phyloP scores from a whole-genome alignment of 30 jellyfish, hydroid and myxozoan genomes.

The Clytia hemisphaerica region DNA sequence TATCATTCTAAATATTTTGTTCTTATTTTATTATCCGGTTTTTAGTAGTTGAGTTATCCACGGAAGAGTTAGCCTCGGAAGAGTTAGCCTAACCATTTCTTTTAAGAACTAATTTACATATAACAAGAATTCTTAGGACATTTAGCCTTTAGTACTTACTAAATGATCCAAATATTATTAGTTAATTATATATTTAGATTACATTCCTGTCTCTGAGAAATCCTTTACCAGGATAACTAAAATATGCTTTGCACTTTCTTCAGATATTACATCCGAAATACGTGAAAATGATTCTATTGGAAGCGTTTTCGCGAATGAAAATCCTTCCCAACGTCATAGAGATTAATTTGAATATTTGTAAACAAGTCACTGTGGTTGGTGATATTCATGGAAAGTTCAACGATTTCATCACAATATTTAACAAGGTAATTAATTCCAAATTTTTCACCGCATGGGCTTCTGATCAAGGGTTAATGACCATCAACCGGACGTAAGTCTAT shows the following conservation, averaged over 20 bases:
- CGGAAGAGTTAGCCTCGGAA: no score
- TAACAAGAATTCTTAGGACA: no score
- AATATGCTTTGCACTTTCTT: not conserved
- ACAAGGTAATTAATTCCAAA: constrained; percentile 36
- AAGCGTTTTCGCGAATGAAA: constrained; percentile 36
- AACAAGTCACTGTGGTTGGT: constrained; percentile 64
- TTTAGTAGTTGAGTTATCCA: no score
- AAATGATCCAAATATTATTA: no score
- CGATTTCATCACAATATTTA: constrained; percentile 52
- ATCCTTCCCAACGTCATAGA: constrained; percentile 37
- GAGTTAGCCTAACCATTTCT: no score
- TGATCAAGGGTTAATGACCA: not conserved
- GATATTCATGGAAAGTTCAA: constrained; percentile 70
- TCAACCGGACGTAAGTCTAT: not conserved
- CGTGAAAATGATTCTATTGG: constrained; percentile 55
- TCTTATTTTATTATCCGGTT: no score
- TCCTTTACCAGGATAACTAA: no score
- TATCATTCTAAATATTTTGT: not conserved
- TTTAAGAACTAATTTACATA: no score
- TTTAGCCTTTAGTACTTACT: no score
- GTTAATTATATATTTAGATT: no score
- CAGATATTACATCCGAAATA: constrained; percentile 59
- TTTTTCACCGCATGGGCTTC: not conserved
- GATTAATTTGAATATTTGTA: constrained; percentile 43
- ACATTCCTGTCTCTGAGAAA: no score